Base-by-base conservation (phyloP, 2,113 vertebrate species). In the Pelvicachromis taeniatus region DNA sequence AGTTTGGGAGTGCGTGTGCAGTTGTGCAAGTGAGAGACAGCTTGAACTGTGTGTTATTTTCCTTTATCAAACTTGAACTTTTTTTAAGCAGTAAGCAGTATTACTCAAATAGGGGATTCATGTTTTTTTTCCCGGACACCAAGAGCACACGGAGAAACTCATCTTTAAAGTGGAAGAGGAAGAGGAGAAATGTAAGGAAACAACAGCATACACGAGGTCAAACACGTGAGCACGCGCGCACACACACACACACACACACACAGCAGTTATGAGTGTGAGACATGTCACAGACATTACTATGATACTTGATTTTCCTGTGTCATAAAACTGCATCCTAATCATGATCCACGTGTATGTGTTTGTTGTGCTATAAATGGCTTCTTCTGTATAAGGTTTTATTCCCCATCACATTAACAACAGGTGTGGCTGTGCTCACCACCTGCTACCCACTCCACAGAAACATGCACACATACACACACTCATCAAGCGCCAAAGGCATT, bases 361-460 rank as follows among this genome's bases (percentile, higher is more conserved):
- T 16, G 23, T 35, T 54, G 31, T 56, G 80, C 83, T 93, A 89
- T 93, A 91, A 91, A 89, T 78, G 58, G 82, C 16, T 0, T 8
- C 26, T 55, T 83, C 86, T 81, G 33, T 77, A 75, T 59, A 33
- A 75, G 40, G 73, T 80, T 58, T 31, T 85, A 59, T 84, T 65
- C 65, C 73, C 53, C 77, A 78, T 91, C 89, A 68, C 56, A 82
- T 87, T 88, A 87, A 80, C 78, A 90, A 86, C 89, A 93, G 86
- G 87, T 92, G 82, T 70, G 77, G 82, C 50, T 88, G 53, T 75
- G 78, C 40, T 83, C 82, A 90, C 84, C 92, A 92, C 88, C 92
- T 93, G 87, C 88, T 87, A 45, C 53, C 91, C 63, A 82, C 21
- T n/a, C 4, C 31, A 55, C 58, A 77, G 40, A 35, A 77, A 77